phyloP scores from a whole-genome alignment of 1,140 invertebrate species.

The Drosophila erecta region DNA sequence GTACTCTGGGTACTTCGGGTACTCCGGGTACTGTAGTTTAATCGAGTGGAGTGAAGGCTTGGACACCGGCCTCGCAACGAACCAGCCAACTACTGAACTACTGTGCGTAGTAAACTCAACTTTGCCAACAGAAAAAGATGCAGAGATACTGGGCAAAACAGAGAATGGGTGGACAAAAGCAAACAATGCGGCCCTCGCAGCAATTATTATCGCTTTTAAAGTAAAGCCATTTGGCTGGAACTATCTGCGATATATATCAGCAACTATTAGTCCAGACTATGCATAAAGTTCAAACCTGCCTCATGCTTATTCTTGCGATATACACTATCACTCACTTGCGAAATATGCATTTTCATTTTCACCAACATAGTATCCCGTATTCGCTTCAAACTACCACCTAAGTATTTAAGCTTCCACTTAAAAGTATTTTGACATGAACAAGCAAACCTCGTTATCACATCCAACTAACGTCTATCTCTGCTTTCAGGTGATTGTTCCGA shows the following conservation, averaged over 20 bases:
- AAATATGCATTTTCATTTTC: too few relatives aligned
- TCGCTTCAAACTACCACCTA: too few relatives aligned
- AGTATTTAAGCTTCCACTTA: neutral
- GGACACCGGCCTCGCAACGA: conserved; percentile 51
- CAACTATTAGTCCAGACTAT: conserved; percentile 17
- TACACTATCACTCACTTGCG: too few relatives aligned
- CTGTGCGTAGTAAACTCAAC: conserved; percentile 40
- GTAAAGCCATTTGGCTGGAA: conserved; percentile 30
- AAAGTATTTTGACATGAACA: neutral
- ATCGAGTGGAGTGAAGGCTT: conserved; percentile 46
- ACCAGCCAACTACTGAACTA: conserved; percentile 44
- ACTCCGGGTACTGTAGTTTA: conserved; percentile 4
- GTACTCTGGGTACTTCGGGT: neutral
- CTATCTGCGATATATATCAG: conserved; percentile 23
- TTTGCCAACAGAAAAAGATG: conserved; percentile 28
- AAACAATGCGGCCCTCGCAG: conserved; percentile 36
- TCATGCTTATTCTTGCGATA: too few relatives aligned
- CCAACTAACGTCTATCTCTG: neutral
- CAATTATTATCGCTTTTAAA: conserved; percentile 40
- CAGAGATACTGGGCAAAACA: conserved; percentile 52
- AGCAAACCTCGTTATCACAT: too few relatives aligned
- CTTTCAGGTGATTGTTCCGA: conserved; percentile 83
- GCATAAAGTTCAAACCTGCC: conserved; percentile 2
- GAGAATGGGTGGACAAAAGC: conserved; percentile 39
- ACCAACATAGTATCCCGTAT: too few relatives aligned